These are phyloP conservation scores for Lutraria rhynchaena DNA, from an alignment of 1,140 invertebrate genomes.

Conservation along the genomic window DNA sequence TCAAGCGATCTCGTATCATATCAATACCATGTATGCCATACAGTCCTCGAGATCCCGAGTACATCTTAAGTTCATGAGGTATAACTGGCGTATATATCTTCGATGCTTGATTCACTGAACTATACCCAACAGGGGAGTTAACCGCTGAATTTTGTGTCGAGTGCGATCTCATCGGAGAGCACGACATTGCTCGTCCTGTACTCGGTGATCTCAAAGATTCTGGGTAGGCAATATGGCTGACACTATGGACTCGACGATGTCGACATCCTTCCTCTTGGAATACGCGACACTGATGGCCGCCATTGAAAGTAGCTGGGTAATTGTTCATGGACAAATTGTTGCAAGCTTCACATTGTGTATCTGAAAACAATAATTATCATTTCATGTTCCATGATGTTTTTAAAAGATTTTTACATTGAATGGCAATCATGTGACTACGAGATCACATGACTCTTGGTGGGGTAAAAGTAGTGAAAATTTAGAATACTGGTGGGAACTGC, in stretches of 20 bases:
- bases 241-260: conserved; percentile 77
- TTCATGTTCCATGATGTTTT: too few species aligned
- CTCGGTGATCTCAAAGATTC: conserved; percentile 64
- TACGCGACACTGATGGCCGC: conserved; percentile 61
- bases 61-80: conserved; percentile 62
- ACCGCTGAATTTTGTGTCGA: conserved; percentile 56
- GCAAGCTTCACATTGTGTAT: conserved; percentile 66
- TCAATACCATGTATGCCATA: conserved; percentile 58
- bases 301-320: conserved; percentile 35
- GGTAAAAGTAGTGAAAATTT: too few species aligned
- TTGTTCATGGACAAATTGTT: conserved; percentile 39
- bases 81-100: conserved; percentile 70
- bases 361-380: too few species aligned
- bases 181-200: conserved; percentile 70
- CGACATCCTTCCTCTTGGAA: conserved; percentile 70
- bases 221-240: conserved; percentile 75
- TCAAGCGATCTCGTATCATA: conserved; percentile 53
- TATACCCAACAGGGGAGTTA: conserved; percentile 62
- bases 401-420: too few species aligned
- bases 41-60: conserved; percentile 41
- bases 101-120: conserved; percentile 45
- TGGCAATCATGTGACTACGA: not conserved
- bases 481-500: too few species aligned
- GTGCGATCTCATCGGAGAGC: conserved; percentile 68
- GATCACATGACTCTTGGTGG: too few species aligned